Conservation (phyloP, 2,113 vertebrate genomes). For the Andinoacara biseriatus region DNA sequence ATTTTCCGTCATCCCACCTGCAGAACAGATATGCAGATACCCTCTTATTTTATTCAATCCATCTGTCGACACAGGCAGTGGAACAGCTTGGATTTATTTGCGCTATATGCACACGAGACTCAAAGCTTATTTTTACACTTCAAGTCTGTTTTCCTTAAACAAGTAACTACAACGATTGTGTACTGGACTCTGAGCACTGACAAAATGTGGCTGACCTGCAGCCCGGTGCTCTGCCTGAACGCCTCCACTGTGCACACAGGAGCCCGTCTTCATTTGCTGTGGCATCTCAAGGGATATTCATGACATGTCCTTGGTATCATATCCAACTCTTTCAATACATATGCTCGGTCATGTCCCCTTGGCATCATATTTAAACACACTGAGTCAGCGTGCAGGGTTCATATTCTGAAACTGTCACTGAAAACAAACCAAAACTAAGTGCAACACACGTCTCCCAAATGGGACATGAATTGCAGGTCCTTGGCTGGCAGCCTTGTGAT, state of each 20-base stretch:
- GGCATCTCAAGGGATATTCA: background rate
- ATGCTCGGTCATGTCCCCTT: background rate
- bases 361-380: background rate
- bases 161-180: background rate
- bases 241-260: background rate
- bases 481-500: too few species aligned
- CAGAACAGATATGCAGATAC: background rate
- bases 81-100: background rate
- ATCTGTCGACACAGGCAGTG: background rate
- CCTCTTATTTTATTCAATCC: background rate
- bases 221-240: background rate
- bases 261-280: background rate
- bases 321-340: background rate
- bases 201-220: background rate
- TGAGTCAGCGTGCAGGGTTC: background rate
- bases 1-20: slow-evolving; percentile 3
- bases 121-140: background rate
- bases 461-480: too few species aligned
- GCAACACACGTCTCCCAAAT: background rate
- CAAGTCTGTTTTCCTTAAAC: background rate
- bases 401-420: background rate
- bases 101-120: background rate
- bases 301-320: background rate
- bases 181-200: background rate
- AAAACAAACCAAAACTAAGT: background rate